A percentile compares a stretch with the other conserved stretches of the same genome.
phyloP scores from a whole-genome alignment of 1,140 invertebrate species.

The Drosophila orena region DNA sequence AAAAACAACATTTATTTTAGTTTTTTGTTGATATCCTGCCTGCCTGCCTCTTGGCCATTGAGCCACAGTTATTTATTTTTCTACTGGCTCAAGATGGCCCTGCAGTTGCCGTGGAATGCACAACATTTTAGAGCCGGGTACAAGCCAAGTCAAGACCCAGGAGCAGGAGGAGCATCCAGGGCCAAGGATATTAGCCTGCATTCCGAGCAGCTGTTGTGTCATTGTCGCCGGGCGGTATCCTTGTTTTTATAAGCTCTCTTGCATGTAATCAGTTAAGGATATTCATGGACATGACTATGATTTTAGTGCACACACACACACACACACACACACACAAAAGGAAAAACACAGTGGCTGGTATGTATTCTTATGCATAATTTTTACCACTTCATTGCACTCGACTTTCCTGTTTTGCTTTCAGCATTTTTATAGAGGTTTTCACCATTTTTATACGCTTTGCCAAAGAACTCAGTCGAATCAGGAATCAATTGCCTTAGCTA shows the following conservation, averaged over 20 bases:
- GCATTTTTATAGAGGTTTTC: background rate
- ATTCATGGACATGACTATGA: constrained; percentile 82
- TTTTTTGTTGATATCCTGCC: constrained; percentile 1
- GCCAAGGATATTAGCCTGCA: constrained; percentile 59
- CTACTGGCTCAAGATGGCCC: constrained; percentile 9
- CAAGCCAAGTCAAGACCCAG: constrained; percentile 20
- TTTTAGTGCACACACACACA: constrained; percentile 58
- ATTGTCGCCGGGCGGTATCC: constrained; percentile 59
- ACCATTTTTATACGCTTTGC: background rate
- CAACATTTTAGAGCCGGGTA: constrained; percentile 11
- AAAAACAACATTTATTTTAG: background rate
- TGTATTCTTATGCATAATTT: background rate
- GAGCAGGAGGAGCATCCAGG: constrained; percentile 3
- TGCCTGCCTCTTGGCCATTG: constrained; percentile 4
- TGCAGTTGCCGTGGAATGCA: constrained; percentile 19
- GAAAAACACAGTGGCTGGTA: background rate
- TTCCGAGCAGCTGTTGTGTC: constrained; percentile 66
- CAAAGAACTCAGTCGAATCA: no score
- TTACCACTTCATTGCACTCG: background rate
- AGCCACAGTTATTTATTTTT: constrained; percentile 31
- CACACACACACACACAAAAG: constrained; percentile 27
- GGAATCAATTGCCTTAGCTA: no score
- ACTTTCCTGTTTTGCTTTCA: background rate
- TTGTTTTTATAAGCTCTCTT: constrained; percentile 78
- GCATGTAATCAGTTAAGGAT: constrained; percentile 80